A percentile compares a stretch with the other conserved stretches of the same genome.
These are phyloP conservation scores for Drosophila baimaii DNA, from an alignment of 1,140 invertebrate species.

Conservation along the genomic window DNA sequence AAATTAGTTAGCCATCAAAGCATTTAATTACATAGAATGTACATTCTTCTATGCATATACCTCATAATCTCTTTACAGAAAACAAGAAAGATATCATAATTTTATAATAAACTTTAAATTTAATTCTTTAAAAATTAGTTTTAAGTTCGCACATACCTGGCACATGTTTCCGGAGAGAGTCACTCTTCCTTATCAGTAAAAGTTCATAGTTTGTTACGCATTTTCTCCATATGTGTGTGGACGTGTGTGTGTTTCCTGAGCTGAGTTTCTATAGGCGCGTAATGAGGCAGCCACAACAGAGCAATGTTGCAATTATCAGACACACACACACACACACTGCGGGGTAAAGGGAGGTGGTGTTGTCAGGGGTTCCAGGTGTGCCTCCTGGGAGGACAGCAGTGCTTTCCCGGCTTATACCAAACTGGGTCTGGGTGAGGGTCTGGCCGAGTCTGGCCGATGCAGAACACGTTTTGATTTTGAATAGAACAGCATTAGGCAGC, in stretches of 20 bases:
- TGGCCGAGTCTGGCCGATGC: conserved; percentile 11
- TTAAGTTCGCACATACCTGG: too few species aligned
- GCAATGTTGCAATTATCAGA: conserved; percentile 13
- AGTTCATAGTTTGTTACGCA: background rate
- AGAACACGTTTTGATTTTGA: conserved; percentile 79
- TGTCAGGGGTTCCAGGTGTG: background rate
- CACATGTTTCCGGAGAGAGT: too few species aligned
- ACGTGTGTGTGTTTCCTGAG: background rate
- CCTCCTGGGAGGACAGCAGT: background rate
- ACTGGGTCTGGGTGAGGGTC: conserved; percentile 4
- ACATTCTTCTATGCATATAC: too few species aligned
- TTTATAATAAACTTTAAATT: too few species aligned
- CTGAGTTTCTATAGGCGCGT: conserved; percentile 37
- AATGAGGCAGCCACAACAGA: conserved; percentile 50
- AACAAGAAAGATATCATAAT: too few species aligned
- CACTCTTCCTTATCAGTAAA: too few species aligned
- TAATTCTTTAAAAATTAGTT: too few species aligned
- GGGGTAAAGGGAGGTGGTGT: background rate
- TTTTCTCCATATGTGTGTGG: too few species aligned
- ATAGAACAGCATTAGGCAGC: conserved; percentile 71
- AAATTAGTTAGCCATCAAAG: too few species aligned
- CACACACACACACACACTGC: too few species aligned
- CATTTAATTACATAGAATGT: background rate
- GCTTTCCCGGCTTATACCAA: background rate
- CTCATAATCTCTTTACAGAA: too few species aligned